Conservation (phyloP, 2,888 invertebrate species). For the Ceramica pisi region DNA sequence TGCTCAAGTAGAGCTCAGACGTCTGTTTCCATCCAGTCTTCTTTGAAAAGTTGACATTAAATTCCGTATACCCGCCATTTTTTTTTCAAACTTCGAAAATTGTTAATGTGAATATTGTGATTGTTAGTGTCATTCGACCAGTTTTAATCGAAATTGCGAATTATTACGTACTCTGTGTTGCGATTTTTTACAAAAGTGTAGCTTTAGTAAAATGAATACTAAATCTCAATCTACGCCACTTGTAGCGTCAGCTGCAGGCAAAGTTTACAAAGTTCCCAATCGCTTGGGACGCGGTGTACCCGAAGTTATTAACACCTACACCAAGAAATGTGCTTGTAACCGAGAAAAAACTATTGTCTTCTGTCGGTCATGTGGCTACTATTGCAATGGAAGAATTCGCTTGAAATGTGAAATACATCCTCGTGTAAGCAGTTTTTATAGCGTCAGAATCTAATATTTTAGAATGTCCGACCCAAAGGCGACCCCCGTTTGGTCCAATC, state of each 20-base stretch:
- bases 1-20: no score
- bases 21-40: slow-evolving; percentile 16
- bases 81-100: slow-evolving; percentile 13
- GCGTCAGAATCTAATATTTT: not conserved
- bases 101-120: not conserved
- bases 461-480: no score
- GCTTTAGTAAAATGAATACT: slow-evolving; percentile 52
- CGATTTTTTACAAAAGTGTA: not conserved
- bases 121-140: not conserved
- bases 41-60: not conserved
- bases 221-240: slow-evolving; percentile 78
- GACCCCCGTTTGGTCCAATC: not conserved
- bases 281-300: slow-evolving; percentile 85
- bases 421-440: slow-evolving; percentile 74
- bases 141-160: no score
- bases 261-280: slow-evolving; percentile 72
- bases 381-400: slow-evolving; percentile 86
- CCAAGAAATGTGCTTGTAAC: slow-evolving; percentile 81
- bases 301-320: slow-evolving; percentile 74
- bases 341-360: slow-evolving; percentile 85
- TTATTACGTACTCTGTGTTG: no score
- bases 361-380: slow-evolving; percentile 86
- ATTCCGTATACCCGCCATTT: slow-evolving; percentile 25
- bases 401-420: slow-evolving; percentile 84
- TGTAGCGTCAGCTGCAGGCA: slow-evolving; percentile 83